Evolutionary conservation across 2,797 vertebrate species (phyloP).

Genomic region (Apogon talboti): DNA sequence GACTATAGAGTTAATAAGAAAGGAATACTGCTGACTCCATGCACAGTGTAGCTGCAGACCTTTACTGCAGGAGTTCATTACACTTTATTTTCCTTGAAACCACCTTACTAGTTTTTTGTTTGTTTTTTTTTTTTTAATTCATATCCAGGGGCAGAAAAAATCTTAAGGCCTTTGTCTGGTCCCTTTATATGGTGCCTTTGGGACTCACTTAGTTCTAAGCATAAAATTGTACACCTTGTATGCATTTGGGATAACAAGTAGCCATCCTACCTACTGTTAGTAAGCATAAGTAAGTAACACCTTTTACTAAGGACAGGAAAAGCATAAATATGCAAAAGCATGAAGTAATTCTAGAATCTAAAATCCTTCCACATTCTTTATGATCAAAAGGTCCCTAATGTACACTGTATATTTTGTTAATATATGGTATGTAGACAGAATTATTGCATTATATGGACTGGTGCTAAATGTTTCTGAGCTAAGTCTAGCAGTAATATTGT

Average conservation of each 20-base stretch:
- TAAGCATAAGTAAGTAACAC: neutral
- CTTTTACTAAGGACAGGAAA: neutral
- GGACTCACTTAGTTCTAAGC: neutral
- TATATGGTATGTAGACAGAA: too few species aligned
- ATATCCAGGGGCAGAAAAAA: neutral
- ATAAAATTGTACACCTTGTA: neutral
- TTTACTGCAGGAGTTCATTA: slow-evolving; percentile 9
- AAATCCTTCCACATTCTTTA: too few species aligned
- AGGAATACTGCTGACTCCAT: slow-evolving; percentile 12
- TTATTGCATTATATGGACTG: too few species aligned
- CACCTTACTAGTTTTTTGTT: neutral
- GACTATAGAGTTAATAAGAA: slow-evolving; percentile 9
- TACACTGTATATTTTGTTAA: too few species aligned
- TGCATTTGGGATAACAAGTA: neutral
- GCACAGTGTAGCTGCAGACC: neutral
- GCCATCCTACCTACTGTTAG: neutral
- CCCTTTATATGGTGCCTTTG: neutral
- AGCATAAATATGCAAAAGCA: neutral
- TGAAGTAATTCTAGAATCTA: neutral
- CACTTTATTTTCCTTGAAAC: slow-evolving; percentile 18
- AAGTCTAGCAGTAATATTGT: too few species aligned
- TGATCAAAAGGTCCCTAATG: too few species aligned
- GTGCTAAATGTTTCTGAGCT: too few species aligned
- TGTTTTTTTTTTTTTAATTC: neutral
- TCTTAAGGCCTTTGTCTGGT: slow-evolving; percentile 15